Percentiles rank a stretch among this genome's conserved stretches.
Evolutionary conservation across 2,888 invertebrate species (phyloP).

Genomic region (Uropetala carovei): DNA sequence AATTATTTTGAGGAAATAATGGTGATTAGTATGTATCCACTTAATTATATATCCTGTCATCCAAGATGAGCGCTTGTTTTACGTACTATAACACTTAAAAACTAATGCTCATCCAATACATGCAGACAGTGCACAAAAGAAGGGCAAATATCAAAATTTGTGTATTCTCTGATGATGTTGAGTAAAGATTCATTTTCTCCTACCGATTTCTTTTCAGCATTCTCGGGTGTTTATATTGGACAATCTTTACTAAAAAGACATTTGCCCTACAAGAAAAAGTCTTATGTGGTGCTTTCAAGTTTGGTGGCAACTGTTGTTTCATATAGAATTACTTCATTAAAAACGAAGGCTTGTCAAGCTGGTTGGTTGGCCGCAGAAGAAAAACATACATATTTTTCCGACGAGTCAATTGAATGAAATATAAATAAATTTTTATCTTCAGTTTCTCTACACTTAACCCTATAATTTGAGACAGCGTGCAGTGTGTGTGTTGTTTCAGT

Average conservation of each 20-base stretch:
- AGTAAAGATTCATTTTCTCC: not conserved
- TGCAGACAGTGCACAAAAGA: too few species aligned
- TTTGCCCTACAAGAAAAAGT: conserved; percentile 73
- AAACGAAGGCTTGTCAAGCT: conserved; percentile 75
- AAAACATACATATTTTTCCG: conserved; percentile 72
- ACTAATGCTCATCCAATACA: too few species aligned
- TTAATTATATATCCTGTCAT: not conserved
- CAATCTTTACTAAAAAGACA: conserved; percentile 74
- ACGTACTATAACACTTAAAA: too few species aligned
- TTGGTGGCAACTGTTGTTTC: conserved; percentile 71
- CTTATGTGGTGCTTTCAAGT: conserved; percentile 73
- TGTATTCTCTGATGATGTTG: not conserved
- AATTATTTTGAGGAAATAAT: not conserved
- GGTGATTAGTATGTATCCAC: too few species aligned
- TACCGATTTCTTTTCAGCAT: conserved; percentile 71
- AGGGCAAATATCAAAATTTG: not conserved
- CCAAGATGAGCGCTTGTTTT: not conserved
- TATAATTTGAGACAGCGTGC: not conserved
- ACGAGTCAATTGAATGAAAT: not conserved
- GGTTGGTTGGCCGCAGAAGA: conserved; percentile 76
- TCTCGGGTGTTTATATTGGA: conserved; percentile 74
- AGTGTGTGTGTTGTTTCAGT: not conserved
- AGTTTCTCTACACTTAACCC: too few species aligned
- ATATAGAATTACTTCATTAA: conserved; percentile 74
- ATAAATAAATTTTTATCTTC: not conserved